Evolutionary conservation across 2,888 invertebrate genomes (phyloP).

Genomic region (Glyphotaelius pellucidus): DNA sequence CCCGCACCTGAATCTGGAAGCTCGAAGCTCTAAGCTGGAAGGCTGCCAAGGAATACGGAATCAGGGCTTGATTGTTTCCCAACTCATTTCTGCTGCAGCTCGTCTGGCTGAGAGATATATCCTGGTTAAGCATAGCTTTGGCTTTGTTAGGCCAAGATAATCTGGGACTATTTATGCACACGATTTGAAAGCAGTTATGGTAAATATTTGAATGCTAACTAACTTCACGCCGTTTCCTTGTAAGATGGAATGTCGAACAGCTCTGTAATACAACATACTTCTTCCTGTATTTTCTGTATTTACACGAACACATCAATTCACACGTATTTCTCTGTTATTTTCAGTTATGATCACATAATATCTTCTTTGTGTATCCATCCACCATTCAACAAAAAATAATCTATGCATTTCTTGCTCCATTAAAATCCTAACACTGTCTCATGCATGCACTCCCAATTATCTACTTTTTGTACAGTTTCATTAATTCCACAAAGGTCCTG

Average conservation of each 20-base stretch:
- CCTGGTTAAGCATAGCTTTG: not conserved
- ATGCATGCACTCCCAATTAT: no score
- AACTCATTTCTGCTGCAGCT: conserved; percentile 28
- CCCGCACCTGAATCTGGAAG: not conserved
- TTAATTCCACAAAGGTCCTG: no score
- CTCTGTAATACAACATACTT: not conserved
- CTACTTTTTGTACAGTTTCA: no score
- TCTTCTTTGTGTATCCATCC: no score
- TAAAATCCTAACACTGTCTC: no score
- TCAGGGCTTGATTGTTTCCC: conserved; percentile 25
- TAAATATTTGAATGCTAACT: not conserved
- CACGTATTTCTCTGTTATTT: no score
- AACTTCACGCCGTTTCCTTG: not conserved
- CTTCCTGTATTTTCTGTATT: no score
- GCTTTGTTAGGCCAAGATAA: not conserved
- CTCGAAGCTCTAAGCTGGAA: conserved; percentile 5
- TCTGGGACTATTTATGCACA: not conserved
- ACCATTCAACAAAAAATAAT: no score
- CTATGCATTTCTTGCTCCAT: no score
- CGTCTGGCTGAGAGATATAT: conserved; percentile 19
- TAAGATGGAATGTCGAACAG: not conserved
- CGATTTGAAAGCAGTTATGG: not conserved
- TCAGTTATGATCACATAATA: no score
- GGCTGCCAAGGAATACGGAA: conserved; percentile 43
- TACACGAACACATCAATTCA: no score